Conservation (phyloP, 1,140 invertebrate genomes). For the Brevipalpus yothersi region DNA sequence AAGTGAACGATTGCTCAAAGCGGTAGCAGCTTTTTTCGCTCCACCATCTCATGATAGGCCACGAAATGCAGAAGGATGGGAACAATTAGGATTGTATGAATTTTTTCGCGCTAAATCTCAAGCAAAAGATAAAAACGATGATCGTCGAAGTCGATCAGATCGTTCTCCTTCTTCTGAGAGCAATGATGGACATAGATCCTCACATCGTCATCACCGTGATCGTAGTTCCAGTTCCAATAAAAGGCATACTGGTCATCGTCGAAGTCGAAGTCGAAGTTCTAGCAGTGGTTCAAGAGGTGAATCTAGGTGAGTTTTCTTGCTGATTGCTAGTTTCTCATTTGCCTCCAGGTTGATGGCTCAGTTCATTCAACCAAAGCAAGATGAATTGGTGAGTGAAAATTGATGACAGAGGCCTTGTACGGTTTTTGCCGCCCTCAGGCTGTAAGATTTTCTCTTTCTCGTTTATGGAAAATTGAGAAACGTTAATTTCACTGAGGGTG, state of each 20-base stretch:
- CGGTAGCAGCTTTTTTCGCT: conserved; percentile 83
- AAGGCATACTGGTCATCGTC: too few species aligned
- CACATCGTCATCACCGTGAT: neutral
- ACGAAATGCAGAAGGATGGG: conserved; percentile 90
- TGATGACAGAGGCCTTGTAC: too few species aligned
- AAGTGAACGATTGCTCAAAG: conserved; percentile 62
- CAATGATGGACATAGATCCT: neutral
- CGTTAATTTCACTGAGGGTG: too few species aligned
- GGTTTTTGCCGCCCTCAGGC: too few species aligned
- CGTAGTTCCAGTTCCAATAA: neutral
- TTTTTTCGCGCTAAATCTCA: conserved; percentile 87
- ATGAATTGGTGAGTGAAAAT: too few species aligned
- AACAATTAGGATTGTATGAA: conserved; percentile 84
- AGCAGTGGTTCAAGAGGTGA: neutral
- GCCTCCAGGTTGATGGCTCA: neutral
- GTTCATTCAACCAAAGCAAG: too few species aligned
- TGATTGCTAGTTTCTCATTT: neutral
- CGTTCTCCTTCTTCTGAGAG: neutral
- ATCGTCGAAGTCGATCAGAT: conserved; percentile 18
- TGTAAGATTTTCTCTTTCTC: too few species aligned
- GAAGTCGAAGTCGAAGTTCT: neutral
- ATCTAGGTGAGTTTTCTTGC: neutral
- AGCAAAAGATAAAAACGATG: conserved; percentile 65
- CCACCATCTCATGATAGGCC: conserved; percentile 76
- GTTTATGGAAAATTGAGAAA: too few species aligned